Evolutionary conservation across 2,888 invertebrate species (phyloP).

Genomic region (Unio pictorum): DNA sequence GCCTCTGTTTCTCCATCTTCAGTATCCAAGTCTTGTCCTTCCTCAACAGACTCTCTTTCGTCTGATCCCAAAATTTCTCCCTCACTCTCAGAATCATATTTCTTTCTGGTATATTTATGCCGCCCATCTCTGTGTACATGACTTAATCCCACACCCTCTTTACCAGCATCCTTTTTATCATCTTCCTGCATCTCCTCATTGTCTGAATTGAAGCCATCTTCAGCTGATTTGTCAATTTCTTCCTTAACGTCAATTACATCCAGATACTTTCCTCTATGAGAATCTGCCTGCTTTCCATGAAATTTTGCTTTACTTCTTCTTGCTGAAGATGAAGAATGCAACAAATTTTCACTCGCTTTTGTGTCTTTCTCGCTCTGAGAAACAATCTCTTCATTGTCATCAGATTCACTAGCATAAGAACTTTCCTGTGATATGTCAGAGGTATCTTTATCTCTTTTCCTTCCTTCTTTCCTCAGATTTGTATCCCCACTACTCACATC

Average conservation of each 20-base stretch:
- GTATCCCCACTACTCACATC: not conserved
- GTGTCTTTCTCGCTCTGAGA: not conserved
- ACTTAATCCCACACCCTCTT: not conserved
- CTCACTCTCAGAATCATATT: too few relatives aligned
- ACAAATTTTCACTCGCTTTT: too few relatives aligned
- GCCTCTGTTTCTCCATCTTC: not conserved
- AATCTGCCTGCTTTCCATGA: too few relatives aligned
- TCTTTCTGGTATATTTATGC: too few relatives aligned
- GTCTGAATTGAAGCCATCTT: not conserved
- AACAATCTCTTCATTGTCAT: constrained; percentile 5
- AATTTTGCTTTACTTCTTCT: too few relatives aligned
- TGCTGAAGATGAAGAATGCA: too few relatives aligned
- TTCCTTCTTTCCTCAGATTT: constrained; percentile 1
- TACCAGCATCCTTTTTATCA: not conserved
- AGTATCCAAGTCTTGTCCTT: not conserved
- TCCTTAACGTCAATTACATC: not conserved
- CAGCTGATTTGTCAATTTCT: constrained; percentile 2
- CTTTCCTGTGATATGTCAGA: constrained; percentile 3
- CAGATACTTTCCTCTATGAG: too few relatives aligned
- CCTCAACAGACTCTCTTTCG: not conserved
- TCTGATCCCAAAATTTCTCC: too few relatives aligned
- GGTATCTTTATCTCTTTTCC: constrained; percentile 1
- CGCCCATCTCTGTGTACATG: too few relatives aligned
- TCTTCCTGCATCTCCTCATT: not conserved
- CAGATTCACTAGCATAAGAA: constrained; percentile 1